Base-by-base conservation (phyloP, 1,140 invertebrate genomes). In the Atopsyche davidsoni region DNA sequence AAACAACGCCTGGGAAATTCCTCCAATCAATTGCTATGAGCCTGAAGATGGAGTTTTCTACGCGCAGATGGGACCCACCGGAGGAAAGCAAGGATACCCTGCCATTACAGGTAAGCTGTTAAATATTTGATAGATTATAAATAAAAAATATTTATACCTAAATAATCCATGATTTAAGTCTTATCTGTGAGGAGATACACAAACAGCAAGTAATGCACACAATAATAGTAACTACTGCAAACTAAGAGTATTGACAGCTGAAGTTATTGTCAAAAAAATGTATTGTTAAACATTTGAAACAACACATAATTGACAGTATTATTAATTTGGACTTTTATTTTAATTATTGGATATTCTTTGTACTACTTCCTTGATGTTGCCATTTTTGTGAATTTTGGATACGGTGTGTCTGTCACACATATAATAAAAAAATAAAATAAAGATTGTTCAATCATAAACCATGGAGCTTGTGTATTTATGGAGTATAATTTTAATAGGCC, bases 31-130 rank as follows among this genome's bases (percentile, higher is more conserved):
- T 60, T 94, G 90, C 63, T 62, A 89, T 64, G 90, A 94, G 65
- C 89, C 90, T 0, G 88, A 89, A 22, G 89, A 94, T 65, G 87
- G 89, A 6, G 85, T 92, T 2, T 89, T 90, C 64, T 93, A 90
- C 65, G 89, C 89, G 1, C 89, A 93, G 64, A 87, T 93, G 79
- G 90, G 90, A 19, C 90, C 89, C 3, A 91, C 88, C 17, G 91
- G 89, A 7, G 89, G 89, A 17, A 87, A 87, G 64, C 81, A 83
- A 53, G 89, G 89, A 25, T 92, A 92, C 65, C 78, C 85, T 2
- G 86, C 89, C 4, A 92, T 92, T 21, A 92, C 89, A 25, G 86
- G 87, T 88, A 67, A 35, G 42, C n/a, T n/a, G n/a, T n/a, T 6
- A 2, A 28, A 17, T n/a, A 2, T 18, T 2, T 9, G 1, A 7